phyloP scores from a whole-genome alignment of 2,113 vertebrate genomes.

The Gnathonemus longibarbis region DNA sequence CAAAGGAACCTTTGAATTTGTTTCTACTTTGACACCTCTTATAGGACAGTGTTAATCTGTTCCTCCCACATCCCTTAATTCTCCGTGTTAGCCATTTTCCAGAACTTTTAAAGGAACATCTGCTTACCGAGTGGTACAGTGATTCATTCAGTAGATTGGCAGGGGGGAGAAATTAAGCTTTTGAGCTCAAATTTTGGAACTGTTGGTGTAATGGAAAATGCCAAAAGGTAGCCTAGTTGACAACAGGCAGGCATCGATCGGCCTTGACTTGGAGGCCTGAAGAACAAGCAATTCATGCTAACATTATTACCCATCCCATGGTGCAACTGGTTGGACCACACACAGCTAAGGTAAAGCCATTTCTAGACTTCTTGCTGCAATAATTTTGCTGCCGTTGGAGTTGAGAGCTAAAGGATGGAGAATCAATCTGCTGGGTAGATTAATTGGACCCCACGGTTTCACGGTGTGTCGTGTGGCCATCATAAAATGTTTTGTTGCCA shows the following conservation, averaged over 20 bases:
- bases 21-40: neutral
- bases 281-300: neutral
- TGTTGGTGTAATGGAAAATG: neutral
- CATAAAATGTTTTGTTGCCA: conserved; percentile 22
- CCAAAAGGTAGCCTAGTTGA: neutral
- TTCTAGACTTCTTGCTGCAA: neutral
- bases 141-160: neutral
- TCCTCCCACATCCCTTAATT: neutral
- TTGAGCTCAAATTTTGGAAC: neutral
- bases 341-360: neutral
- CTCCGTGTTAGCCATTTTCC: neutral
- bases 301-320: neutral
- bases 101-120: neutral
- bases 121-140: neutral
- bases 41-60: neutral
- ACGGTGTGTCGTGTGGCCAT: neutral
- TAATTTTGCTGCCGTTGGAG: neutral
- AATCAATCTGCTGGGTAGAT: conserved; percentile 11
- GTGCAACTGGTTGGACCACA: neutral
- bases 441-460: conserved; percentile 22
- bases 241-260: neutral
- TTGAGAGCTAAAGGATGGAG: neutral
- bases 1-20: neutral
- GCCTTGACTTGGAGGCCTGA: neutral
- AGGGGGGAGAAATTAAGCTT: neutral